Evolutionary conservation across 2,888 invertebrate genomes (phyloP).

Genomic region (Pandemis corylana): DNA sequence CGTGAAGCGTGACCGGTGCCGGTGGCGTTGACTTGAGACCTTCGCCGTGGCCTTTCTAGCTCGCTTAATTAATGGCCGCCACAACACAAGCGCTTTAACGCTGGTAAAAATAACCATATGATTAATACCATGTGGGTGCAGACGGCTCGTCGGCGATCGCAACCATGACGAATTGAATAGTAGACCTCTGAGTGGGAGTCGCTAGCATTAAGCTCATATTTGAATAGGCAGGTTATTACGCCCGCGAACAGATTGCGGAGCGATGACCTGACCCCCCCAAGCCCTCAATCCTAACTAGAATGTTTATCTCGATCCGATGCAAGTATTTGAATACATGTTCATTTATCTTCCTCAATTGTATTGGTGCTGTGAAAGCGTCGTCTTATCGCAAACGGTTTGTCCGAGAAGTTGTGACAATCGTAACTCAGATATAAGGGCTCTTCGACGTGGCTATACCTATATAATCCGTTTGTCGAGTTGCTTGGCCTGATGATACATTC

Average conservation of each 20-base stretch:
- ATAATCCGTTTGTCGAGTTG: too few relatives aligned
- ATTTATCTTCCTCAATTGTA: constrained; percentile 17
- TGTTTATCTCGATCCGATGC: constrained; percentile 33
- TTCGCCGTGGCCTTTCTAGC: constrained; percentile 74
- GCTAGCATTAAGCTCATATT: constrained; percentile 47
- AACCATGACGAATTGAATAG: constrained; percentile 67
- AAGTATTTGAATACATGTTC: constrained; percentile 8
- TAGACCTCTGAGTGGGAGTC: constrained; percentile 51
- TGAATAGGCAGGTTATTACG: constrained; percentile 57
- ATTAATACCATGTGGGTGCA: constrained; percentile 62
- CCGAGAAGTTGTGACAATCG: constrained; percentile 26
- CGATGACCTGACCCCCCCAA: constrained; percentile 61
- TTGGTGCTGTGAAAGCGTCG: constrained; percentile 12
- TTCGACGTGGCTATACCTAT: constrained; percentile 2
- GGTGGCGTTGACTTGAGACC: constrained; percentile 55
- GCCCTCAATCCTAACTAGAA: constrained; percentile 50
- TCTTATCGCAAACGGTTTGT: constrained; percentile 28
- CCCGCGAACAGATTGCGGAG: constrained; percentile 62
- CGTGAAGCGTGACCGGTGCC: constrained; percentile 45
- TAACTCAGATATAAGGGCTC: constrained; percentile 19
- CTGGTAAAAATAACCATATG: constrained; percentile 70
- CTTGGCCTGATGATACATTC: constrained; percentile 1
- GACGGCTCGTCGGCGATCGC: constrained; percentile 67
- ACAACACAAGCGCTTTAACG: constrained; percentile 48
- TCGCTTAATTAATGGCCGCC: constrained; percentile 63